These are phyloP conservation scores for Lemur catta DNA, from an alignment of 2,797 vertebrate species.

Conservation along the genomic window DNA sequence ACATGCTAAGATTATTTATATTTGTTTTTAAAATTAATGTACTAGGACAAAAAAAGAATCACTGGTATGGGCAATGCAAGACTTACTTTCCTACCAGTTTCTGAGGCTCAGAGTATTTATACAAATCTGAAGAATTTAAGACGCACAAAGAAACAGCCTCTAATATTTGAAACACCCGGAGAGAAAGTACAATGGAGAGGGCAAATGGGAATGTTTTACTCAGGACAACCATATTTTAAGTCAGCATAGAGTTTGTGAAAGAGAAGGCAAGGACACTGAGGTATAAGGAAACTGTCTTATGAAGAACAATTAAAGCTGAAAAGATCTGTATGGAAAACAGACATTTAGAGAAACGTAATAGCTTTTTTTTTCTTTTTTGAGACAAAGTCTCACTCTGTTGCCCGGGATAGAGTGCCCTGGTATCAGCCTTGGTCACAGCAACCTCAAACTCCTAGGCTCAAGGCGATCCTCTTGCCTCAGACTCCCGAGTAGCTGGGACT, in stretches of 20 bases:
- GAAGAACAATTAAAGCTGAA: background rate
- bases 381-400: too few species aligned
- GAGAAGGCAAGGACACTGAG: background rate
- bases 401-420: too few species aligned
- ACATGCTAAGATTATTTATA: background rate
- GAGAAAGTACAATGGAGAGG: background rate
- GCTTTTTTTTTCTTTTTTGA: background rate
- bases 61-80: background rate
- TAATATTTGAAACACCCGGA: background rate
- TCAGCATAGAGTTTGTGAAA: background rate
- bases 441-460: too few species aligned
- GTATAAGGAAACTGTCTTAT: background rate
- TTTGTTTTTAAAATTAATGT: background rate
- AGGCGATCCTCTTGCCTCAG: too few species aligned
- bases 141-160: background rate
- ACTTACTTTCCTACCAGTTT: background rate
- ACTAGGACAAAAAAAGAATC: background rate
- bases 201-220: background rate
- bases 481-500: background rate
- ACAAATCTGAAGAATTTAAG: background rate
- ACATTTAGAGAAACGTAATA: background rate
- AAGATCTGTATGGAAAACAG: constrained; percentile 19
- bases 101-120: background rate
- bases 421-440: too few species aligned
- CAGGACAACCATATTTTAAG: background rate